These are phyloP conservation scores for Macrotus californicus DNA, from an alignment of 2,113 vertebrate species.

Conservation along the genomic window DNA sequence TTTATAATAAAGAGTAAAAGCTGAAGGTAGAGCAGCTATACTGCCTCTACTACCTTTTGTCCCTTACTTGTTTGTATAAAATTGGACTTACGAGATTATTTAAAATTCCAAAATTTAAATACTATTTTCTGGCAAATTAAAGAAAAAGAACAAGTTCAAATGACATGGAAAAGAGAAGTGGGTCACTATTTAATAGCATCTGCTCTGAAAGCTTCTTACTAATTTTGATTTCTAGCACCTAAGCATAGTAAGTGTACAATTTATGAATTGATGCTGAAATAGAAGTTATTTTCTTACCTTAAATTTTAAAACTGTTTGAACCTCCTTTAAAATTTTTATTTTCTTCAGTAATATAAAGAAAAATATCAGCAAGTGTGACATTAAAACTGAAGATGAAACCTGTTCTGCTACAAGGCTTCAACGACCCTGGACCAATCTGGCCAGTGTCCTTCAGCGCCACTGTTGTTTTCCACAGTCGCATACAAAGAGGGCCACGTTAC, in stretches of 20 bases:
- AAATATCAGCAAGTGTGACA: not conserved
- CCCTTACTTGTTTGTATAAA: not conserved
- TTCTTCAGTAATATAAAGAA: constrained; percentile 33
- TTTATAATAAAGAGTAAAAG: not conserved
- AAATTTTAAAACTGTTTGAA: not conserved
- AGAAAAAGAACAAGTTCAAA: constrained; percentile 1
- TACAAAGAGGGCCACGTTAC: not conserved
- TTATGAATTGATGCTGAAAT: not conserved
- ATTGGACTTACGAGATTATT: not conserved
- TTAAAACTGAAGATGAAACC: constrained; percentile 3
- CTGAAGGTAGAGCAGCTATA: not conserved
- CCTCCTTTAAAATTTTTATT: not conserved
- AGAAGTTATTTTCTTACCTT: not conserved
- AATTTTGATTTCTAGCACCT: not conserved
- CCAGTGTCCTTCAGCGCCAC: not conserved
- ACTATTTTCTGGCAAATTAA: constrained; percentile 32
- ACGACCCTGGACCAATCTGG: not conserved
- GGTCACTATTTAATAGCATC: not conserved
- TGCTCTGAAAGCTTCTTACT: not conserved
- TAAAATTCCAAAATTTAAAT: not conserved
- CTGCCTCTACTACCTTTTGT: not conserved
- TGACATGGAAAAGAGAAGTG: not conserved
- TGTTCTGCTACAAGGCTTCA: constrained; percentile 24
- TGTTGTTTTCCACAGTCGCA: not conserved
- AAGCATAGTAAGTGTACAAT: not conserved